Conservation (phyloP, 2,113 vertebrate species). For the Pitta sordida region DNA sequence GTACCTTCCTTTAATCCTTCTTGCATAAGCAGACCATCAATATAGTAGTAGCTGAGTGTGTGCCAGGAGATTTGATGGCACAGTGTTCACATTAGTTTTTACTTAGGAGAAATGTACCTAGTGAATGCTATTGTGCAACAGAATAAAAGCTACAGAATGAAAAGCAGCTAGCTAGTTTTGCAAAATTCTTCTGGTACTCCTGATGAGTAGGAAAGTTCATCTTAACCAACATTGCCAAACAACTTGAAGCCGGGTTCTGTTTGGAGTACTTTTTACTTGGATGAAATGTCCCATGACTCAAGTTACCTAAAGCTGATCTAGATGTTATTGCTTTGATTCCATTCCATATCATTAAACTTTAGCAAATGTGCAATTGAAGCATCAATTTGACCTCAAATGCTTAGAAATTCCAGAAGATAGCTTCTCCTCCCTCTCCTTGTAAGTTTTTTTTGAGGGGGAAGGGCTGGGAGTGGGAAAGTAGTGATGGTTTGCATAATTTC, state of each 20-base stretch:
- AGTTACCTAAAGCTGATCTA: slow-evolving; percentile 28
- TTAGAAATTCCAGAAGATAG: neutral
- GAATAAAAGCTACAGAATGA: neutral
- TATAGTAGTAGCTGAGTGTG: neutral
- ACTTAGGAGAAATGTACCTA: neutral
- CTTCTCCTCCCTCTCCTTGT: neutral
- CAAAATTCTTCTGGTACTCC: neutral
- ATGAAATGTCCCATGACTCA: slow-evolving; percentile 13
- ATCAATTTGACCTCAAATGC: slow-evolving; percentile 28
- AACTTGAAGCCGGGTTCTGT: neutral
- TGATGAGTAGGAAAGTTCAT: neutral
- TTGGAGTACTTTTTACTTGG: neutral
- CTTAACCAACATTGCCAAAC: neutral
- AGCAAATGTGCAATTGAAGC: slow-evolving; percentile 47
- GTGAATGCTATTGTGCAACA: neutral
- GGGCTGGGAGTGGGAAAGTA: neutral
- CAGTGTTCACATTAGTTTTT: neutral
- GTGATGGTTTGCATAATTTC: neutral
- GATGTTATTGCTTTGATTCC: slow-evolving; percentile 51
- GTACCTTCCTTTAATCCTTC: slow-evolving; percentile 32
- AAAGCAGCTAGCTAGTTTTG: neutral
- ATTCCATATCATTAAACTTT: slow-evolving; percentile 59
- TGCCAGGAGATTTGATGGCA: slow-evolving; percentile 27
- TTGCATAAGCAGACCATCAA: slow-evolving; percentile 34
- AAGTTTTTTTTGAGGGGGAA: neutral